Percentiles rank a stretch among this genome's conserved stretches.
Conservation (phyloP, 2,797 vertebrate genomes). For the Sylvia borin region DNA sequence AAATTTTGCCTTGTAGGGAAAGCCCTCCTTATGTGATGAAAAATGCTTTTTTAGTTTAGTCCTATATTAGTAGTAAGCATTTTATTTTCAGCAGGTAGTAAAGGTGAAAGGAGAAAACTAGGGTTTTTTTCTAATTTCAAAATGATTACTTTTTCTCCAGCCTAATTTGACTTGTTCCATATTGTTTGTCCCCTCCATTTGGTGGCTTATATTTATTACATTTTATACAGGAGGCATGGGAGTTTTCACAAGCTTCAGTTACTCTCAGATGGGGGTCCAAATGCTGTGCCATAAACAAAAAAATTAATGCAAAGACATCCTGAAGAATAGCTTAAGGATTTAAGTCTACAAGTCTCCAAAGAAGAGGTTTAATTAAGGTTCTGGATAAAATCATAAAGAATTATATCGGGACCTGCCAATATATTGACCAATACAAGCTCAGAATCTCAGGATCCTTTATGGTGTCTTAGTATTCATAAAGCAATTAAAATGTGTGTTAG, state of each 20-base stretch:
- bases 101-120: neutral
- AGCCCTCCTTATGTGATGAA: neutral
- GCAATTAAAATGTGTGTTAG: neutral
- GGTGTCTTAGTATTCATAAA: neutral
- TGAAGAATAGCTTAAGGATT: neutral
- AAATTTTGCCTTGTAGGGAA: slow-evolving; percentile 3
- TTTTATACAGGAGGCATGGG: neutral
- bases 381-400: neutral
- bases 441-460: neutral
- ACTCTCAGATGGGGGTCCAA: neutral
- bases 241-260: neutral
- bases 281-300: neutral
- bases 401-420: neutral
- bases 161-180: neutral
- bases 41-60: neutral
- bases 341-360: neutral
- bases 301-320: neutral
- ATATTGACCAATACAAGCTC: neutral
- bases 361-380: neutral
- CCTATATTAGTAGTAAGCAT: neutral
- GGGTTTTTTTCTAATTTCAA: neutral
- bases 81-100: neutral
- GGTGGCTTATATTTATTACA: neutral
- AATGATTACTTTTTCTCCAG: neutral
- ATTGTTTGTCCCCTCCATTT: neutral